These are phyloP conservation scores for Lasioglossum pauxillum DNA, from an alignment of 2,888 invertebrate genomes.

Conservation along the genomic window DNA sequence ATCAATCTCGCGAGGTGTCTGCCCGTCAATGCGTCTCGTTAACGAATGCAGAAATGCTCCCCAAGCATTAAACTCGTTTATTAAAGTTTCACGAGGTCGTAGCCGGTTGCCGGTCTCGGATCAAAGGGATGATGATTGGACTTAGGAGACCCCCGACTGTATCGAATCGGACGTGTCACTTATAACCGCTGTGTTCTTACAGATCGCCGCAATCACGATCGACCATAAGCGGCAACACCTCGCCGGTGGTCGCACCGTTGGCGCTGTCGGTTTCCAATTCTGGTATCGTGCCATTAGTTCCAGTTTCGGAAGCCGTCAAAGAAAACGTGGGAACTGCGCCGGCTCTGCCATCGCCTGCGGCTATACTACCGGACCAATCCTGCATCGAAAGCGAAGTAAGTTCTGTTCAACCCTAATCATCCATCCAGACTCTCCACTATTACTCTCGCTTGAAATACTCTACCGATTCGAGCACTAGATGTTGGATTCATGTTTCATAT, in stretches of 20 bases:
- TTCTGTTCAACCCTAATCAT: conserved; percentile 8
- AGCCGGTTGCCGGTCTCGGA: neutral
- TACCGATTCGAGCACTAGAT: too few species aligned
- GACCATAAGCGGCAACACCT: conserved; percentile 71
- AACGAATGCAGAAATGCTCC: conserved; percentile 8
- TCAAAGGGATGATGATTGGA: neutral
- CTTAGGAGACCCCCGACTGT: neutral
- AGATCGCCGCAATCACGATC: conserved; percentile 77
- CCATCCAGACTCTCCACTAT: neutral
- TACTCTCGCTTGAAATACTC: too few species aligned
- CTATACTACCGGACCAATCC: conserved; percentile 76
- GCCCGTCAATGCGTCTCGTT: conserved; percentile 5
- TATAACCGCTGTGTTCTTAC: conserved; percentile 34
- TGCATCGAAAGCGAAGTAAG: conserved; percentile 72
- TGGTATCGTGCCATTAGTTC: conserved; percentile 72
- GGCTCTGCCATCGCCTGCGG: conserved; percentile 73
- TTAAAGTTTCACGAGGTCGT: neutral
- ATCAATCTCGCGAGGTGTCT: conserved; percentile 32
- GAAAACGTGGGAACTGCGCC: conserved; percentile 72
- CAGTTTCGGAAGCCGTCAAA: conserved; percentile 71
- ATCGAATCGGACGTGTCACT: neutral
- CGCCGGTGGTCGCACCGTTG: conserved; percentile 76
- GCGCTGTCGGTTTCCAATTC: conserved; percentile 72
- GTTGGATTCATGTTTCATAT: too few species aligned
- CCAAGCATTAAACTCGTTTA: neutral